A percentile compares a stretch with the other conserved stretches of the same genome.
Evolutionary conservation across 2,797 vertebrate genomes (phyloP).

Genomic region (Fratercula arctica): DNA sequence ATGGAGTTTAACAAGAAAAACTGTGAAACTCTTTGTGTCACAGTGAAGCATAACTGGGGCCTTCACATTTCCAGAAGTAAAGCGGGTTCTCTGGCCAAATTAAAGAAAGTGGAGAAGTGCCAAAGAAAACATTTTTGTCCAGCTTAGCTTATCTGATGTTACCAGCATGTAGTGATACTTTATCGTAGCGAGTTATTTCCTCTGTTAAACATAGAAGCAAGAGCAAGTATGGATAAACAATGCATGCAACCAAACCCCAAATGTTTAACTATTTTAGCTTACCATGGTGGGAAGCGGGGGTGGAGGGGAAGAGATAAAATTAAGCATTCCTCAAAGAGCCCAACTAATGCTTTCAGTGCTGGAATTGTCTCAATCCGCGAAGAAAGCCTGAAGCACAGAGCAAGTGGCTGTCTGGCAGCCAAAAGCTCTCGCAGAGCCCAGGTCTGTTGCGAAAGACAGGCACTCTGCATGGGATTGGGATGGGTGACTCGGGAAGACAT

Average conservation of each 20-base stretch:
- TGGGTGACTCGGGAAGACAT: not conserved
- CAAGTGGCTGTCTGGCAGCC: not conserved
- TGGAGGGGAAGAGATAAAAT: not conserved
- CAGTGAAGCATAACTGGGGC: not conserved
- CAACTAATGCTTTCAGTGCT: not conserved
- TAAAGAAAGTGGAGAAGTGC: conserved; percentile 54
- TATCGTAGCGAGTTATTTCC: conserved; percentile 50
- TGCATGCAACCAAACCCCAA: not conserved
- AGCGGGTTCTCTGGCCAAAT: conserved; percentile 1
- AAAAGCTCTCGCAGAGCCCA: not conserved
- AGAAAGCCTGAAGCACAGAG: not conserved
- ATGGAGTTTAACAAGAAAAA: conserved; percentile 29
- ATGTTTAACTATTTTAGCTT: conserved; percentile 23
- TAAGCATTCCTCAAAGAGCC: not conserved
- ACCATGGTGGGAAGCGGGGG: not conserved
- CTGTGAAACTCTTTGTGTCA: not conserved
- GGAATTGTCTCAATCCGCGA: not conserved
- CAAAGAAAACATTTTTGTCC: conserved; percentile 65
- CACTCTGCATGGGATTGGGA: not conserved
- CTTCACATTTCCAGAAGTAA: conserved; percentile 3
- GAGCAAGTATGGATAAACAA: conserved; percentile 31
- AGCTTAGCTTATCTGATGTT: conserved; percentile 64
- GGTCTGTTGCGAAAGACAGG: not conserved
- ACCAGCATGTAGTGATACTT: conserved; percentile 50
- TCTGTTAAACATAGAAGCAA: conserved; percentile 51